These are phyloP conservation scores for Odontocerum albicorne DNA, from an alignment of 2,888 invertebrate genomes.

Conservation along the genomic window DNA sequence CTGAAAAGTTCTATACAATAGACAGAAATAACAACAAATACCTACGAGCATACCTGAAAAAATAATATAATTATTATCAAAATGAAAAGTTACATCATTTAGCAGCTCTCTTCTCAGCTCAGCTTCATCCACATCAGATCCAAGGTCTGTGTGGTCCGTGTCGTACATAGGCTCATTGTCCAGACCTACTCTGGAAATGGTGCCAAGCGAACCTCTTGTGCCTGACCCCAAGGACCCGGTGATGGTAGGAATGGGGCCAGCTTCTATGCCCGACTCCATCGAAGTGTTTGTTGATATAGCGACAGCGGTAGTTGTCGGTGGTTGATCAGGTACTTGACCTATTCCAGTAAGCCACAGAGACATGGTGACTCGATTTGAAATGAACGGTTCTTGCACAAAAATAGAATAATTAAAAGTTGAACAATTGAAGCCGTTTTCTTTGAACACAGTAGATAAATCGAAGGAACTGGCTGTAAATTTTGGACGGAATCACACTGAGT, in stretches of 20 bases:
- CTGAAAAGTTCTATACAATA: too few species aligned
- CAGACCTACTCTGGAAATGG: constrained; percentile 57
- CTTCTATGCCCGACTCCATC: constrained; percentile 68
- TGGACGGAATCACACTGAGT: constrained; percentile 5
- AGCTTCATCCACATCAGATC: constrained; percentile 77
- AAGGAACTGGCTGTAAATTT: too few species aligned
- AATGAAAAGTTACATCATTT: constrained; percentile 75
- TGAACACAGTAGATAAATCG: too few species aligned
- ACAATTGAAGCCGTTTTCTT: too few species aligned
- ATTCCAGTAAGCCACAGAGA: constrained; percentile 57
- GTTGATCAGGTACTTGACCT: constrained; percentile 46
- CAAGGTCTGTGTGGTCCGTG: constrained; percentile 80
- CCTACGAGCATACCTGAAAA: too few species aligned
- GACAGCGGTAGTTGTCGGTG: constrained; percentile 46
- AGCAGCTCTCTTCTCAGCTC: constrained; percentile 75
- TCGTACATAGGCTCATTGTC: constrained; percentile 65
- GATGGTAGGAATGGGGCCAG: constrained; percentile 71
- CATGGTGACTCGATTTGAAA: too few species aligned
- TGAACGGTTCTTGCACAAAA: not conserved
- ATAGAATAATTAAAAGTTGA: too few species aligned
- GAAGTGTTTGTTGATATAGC: constrained; percentile 55
- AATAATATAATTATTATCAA: too few species aligned
- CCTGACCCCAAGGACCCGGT: constrained; percentile 66
- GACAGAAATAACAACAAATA: too few species aligned
- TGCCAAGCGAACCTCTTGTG: constrained; percentile 57